Conservation (phyloP, 2,888 invertebrate species). For the Ophonus ardosiacus region DNA sequence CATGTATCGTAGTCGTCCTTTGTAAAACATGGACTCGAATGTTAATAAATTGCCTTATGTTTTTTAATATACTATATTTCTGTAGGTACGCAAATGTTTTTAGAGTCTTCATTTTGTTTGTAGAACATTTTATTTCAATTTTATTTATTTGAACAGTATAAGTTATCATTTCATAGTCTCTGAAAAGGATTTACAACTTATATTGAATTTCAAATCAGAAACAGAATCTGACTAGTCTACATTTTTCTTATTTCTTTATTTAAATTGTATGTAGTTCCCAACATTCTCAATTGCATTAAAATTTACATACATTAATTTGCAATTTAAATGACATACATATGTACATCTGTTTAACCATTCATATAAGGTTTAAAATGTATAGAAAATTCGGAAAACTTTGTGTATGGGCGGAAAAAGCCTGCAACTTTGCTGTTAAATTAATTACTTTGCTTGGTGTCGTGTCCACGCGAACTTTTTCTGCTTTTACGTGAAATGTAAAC, state of each 20-base stretch:
- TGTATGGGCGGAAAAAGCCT: constrained; percentile 6
- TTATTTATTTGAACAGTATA: too few relatives aligned
- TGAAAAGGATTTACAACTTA: too few relatives aligned
- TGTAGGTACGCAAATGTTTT: too few relatives aligned
- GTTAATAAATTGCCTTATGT: too few relatives aligned
- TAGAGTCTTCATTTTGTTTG: too few relatives aligned
- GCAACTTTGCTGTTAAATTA: constrained; percentile 38
- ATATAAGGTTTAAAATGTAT: constrained; percentile 17
- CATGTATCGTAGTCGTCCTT: too few relatives aligned
- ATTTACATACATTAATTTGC: neutral
- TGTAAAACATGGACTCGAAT: too few relatives aligned
- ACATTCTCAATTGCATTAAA: neutral
- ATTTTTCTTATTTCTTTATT: neutral
- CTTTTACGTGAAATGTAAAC: constrained; percentile 53
- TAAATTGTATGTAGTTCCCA: neutral
- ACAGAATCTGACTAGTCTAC: neutral
- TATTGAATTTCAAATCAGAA: too few relatives aligned
- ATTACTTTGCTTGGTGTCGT: constrained; percentile 47
- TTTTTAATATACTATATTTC: too few relatives aligned
- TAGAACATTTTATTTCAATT: too few relatives aligned
- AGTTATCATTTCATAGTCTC: too few relatives aligned
- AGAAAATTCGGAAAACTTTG: constrained; percentile 24
- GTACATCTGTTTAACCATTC: neutral
- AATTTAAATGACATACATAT: constrained; percentile 7
- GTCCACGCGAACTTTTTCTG: constrained; percentile 34